phyloP scores from a whole-genome alignment of 2,888 invertebrate species.

The Melipona beecheii region DNA sequence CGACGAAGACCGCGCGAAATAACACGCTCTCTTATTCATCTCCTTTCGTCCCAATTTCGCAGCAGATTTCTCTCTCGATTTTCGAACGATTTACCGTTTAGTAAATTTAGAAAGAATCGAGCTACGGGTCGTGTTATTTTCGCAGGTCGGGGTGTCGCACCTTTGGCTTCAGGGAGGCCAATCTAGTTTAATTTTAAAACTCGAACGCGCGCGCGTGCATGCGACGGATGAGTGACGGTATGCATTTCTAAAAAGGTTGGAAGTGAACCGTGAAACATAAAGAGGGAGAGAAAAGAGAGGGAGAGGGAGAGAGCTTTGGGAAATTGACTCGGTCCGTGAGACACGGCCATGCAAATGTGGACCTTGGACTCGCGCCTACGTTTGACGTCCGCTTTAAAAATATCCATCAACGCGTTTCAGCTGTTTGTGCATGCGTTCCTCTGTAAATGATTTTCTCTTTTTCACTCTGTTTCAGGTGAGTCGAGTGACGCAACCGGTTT shows the following conservation, averaged over 20 bases:
- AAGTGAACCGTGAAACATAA: constrained; percentile 26
- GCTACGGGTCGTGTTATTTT: not conserved
- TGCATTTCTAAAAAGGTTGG: constrained; percentile 43
- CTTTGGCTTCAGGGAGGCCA: not conserved
- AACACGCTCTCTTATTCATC: not conserved
- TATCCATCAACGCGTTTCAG: constrained; percentile 4
- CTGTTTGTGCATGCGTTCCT: not conserved
- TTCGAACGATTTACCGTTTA: not conserved
- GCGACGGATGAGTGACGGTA: constrained; percentile 20
- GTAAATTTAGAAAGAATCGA: not conserved
- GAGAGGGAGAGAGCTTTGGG: not conserved
- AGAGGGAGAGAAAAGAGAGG: not conserved
- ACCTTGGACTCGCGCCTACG: not conserved
- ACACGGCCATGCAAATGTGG: constrained; percentile 12
- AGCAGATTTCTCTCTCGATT: no score
- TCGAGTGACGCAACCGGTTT: no score
- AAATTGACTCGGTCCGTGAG: constrained; percentile 28
- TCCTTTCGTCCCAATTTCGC: no score
- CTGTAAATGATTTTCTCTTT: not conserved
- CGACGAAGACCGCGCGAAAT: constrained; percentile 3
- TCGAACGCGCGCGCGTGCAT: not conserved
- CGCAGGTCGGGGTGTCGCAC: not conserved
- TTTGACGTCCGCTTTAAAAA: not conserved
- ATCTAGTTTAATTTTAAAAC: constrained; percentile 29
- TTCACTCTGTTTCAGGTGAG: constrained; percentile 34